A percentile compares a stretch with the other conserved stretches of the same genome.
Conservation (phyloP, 1,140 invertebrate genomes). For the Rhagoletis zephyria region DNA sequence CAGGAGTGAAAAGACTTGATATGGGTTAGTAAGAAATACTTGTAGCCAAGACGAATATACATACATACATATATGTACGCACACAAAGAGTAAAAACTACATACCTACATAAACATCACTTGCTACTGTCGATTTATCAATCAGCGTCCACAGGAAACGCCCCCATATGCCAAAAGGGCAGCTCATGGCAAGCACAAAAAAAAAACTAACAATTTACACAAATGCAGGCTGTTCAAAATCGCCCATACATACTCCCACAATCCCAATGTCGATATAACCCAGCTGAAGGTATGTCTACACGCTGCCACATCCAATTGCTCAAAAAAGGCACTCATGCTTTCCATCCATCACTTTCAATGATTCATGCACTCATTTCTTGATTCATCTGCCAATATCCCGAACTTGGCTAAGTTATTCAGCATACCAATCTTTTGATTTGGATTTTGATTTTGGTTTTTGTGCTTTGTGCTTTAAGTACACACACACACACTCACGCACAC, state of each 20-base stretch:
- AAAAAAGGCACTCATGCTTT: neutral
- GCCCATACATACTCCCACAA: neutral
- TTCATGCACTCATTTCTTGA: conserved; percentile 18
- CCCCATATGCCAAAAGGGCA: neutral
- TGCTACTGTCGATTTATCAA: conserved; percentile 4
- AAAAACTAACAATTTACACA: conserved; percentile 27
- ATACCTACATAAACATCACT: neutral
- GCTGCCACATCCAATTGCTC: too few species aligned
- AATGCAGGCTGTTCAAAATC: neutral
- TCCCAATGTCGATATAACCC: too few species aligned
- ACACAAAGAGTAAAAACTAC: too few species aligned
- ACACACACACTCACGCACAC: neutral
- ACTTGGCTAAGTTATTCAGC: neutral
- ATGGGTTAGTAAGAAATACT: too few species aligned
- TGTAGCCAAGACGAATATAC: too few species aligned
- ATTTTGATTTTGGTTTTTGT: neutral
- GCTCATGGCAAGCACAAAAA: neutral
- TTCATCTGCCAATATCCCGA: neutral
- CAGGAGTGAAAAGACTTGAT: too few species aligned
- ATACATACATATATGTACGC: too few species aligned
- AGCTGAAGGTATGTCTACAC: neutral
- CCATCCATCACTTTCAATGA: conserved; percentile 34
- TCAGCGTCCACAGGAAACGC: neutral
- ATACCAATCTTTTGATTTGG: neutral
- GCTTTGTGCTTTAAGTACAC: neutral